Evolutionary conservation across 1,140 invertebrate species (phyloP).

Genomic region (Acyrthosiphon pisum): DNA sequence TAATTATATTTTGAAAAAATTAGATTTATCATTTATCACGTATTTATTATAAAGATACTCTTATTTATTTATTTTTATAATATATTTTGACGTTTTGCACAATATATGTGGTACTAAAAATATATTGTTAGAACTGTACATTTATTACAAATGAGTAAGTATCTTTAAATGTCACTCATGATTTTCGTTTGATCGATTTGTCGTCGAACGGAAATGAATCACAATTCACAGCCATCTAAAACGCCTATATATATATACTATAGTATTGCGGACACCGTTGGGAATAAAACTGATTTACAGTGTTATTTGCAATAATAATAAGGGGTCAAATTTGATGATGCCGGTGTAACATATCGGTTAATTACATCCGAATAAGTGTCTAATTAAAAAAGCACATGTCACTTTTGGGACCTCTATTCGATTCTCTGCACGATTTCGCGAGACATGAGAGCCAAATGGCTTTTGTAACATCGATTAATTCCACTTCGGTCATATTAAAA

Average conservation of each 20-base stretch:
- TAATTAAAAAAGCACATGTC: conserved; percentile 17
- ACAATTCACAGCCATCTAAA: not conserved
- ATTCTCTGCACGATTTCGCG: conserved; percentile 19
- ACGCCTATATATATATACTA: no score
- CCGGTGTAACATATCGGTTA: conserved; percentile 19
- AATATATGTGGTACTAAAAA: not conserved
- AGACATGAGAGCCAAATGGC: not conserved
- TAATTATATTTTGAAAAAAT: not conserved
- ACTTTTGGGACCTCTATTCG: not conserved
- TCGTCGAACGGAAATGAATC: not conserved
- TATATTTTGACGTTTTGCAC: not conserved
- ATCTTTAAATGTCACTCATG: not conserved
- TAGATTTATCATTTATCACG: no score
- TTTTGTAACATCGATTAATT: not conserved
- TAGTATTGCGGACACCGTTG: not conserved
- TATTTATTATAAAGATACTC: no score
- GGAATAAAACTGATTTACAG: not conserved
- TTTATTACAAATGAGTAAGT: not conserved
- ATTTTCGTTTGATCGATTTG: not conserved
- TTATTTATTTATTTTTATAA: no score
- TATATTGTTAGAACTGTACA: not conserved
- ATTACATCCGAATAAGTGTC: not conserved
- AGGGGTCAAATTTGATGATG: conserved; percentile 10
- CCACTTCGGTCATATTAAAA: not conserved
- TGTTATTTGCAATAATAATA: not conserved